These are phyloP conservation scores for Gila robusta DNA, from an alignment of 2,797 vertebrate species.

Conservation along the genomic window DNA sequence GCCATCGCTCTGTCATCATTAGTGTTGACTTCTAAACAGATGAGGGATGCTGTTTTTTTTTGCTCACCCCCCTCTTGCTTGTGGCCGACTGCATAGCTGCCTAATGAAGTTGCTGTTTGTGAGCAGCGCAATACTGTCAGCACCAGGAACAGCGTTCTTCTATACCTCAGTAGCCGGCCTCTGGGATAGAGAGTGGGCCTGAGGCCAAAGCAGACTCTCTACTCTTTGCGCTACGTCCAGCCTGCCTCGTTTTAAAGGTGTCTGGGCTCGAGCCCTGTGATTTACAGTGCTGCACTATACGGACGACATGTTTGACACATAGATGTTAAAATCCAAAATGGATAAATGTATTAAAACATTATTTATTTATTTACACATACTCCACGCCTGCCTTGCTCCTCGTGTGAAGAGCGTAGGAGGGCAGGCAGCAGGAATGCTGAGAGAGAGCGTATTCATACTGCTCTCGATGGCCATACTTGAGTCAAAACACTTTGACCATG, in stretches of 20 bases:
- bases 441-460: slow-evolving; percentile 62
- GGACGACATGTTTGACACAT: slow-evolving; percentile 54
- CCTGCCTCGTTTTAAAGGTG: slow-evolving; percentile 55
- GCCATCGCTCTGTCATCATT: slow-evolving; percentile 67
- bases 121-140: slow-evolving; percentile 64
- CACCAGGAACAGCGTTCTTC: slow-evolving; percentile 68
- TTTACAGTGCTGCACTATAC: slow-evolving; percentile 63
- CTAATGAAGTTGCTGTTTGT: slow-evolving; percentile 70
- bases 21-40: slow-evolving; percentile 69
- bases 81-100: slow-evolving; percentile 60
- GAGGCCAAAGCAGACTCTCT: slow-evolving; percentile 63
- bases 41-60: slow-evolving; percentile 68
- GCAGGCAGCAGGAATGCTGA: slow-evolving; percentile 35
- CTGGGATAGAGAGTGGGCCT: slow-evolving; percentile 59
- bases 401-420: slow-evolving; percentile 40
- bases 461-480: slow-evolving; percentile 53
- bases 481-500: slow-evolving; percentile 58
- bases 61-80: slow-evolving; percentile 54
- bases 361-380: slow-evolving; percentile 64
- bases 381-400: slow-evolving; percentile 28
- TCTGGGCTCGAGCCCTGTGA: slow-evolving; percentile 56
- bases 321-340: slow-evolving; percentile 63
- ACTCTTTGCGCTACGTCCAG: slow-evolving; percentile 39
- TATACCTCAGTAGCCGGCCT: slow-evolving; percentile 57
- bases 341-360: slow-evolving; percentile 64